A percentile compares a stretch with the other conserved stretches of the same genome.
Conservation (phyloP, 2,113 vertebrate genomes). For the Pandion haliaetus region DNA sequence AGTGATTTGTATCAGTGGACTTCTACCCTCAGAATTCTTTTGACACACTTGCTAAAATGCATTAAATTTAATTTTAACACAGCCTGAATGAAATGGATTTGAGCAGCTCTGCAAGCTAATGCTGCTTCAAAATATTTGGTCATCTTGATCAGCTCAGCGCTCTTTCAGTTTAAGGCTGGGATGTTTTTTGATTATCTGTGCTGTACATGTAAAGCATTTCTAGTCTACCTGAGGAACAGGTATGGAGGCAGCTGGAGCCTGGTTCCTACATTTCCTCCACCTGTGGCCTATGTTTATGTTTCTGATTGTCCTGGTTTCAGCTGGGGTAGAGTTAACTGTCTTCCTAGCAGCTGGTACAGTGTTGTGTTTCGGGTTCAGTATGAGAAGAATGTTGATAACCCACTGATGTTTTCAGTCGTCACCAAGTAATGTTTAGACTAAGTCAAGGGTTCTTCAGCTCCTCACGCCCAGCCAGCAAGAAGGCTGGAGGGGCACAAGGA, state of each 20-base stretch:
- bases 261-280: background rate
- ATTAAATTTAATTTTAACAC: background rate
- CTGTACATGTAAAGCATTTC: background rate
- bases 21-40: background rate
- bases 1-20: background rate
- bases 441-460: too few relatives aligned
- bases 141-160: background rate
- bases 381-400: too few relatives aligned
- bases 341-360: too few relatives aligned
- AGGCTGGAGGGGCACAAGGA: too few relatives aligned
- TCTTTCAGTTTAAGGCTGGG: background rate
- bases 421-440: too few relatives aligned
- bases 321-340: too few relatives aligned
- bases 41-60: constrained; percentile 3
- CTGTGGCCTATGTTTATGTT: background rate
- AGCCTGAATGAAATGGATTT: background rate
- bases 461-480: too few relatives aligned
- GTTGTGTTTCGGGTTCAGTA: too few relatives aligned
- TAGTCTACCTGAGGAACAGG: background rate
- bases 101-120: background rate
- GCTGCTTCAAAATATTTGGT: background rate
- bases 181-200: background rate
- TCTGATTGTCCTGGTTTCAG: background rate
- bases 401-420: too few relatives aligned
- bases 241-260: background rate